These are phyloP conservation scores for Aeoliscus strigatus DNA, from an alignment of 2,797 vertebrate species.

Conservation along the genomic window DNA sequence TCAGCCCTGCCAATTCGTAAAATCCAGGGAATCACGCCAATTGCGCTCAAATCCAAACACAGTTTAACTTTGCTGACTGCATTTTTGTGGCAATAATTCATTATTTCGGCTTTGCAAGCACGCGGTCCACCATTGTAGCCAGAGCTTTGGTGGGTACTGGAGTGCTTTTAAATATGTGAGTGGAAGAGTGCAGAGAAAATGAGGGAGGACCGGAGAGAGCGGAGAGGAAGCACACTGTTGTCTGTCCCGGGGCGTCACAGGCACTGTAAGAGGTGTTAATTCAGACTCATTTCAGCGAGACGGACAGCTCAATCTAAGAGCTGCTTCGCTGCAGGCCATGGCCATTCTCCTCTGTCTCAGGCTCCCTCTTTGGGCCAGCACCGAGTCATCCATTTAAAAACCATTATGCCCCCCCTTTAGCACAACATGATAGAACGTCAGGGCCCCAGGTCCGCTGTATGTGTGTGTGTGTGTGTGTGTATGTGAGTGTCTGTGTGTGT, in stretches of 20 bases:
- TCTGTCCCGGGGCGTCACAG: constrained; percentile 70
- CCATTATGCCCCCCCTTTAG: constrained; percentile 82
- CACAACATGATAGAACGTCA: constrained; percentile 80
- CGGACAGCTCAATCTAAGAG: constrained; percentile 84
- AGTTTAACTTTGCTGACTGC: constrained; percentile 23
- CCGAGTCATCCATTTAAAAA: constrained; percentile 83
- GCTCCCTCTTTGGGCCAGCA: constrained; percentile 61
- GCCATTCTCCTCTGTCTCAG: constrained; percentile 70
- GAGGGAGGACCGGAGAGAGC: constrained; percentile 28
- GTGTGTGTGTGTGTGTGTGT: constrained; percentile 34
- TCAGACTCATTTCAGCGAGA: constrained; percentile 82
- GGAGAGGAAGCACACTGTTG: constrained; percentile 66
- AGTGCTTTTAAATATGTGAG: constrained; percentile 30
- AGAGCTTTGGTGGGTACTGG: constrained; percentile 20
- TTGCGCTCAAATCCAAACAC: constrained; percentile 26
- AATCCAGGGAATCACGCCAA: constrained; percentile 27
- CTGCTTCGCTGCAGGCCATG: constrained; percentile 77
- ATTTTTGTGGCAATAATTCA: constrained; percentile 52
- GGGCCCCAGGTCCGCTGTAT: constrained; percentile 51
- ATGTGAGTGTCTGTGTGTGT: constrained; percentile 17
- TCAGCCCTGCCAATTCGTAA: constrained; percentile 25
- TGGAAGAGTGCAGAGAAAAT: constrained; percentile 35
- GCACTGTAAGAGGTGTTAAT: constrained; percentile 77
- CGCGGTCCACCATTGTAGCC: constrained; percentile 35
- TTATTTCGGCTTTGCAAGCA: constrained; percentile 36